These are phyloP conservation scores for Drosophila nigricruria DNA, from an alignment of 2,888 invertebrate genomes.

Conservation along the genomic window DNA sequence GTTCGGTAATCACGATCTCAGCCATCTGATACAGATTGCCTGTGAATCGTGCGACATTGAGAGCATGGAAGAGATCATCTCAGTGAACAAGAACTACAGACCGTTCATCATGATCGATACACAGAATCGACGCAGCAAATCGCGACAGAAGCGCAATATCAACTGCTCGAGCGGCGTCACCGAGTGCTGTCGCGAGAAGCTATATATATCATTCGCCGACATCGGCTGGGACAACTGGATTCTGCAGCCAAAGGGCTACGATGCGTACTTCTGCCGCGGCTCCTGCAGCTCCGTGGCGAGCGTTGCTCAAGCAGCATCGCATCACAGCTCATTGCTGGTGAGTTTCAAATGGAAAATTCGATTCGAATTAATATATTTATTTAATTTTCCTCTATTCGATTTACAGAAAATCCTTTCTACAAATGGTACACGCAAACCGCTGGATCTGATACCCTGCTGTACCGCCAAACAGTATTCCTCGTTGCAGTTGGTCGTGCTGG, in stretches of 20 bases:
- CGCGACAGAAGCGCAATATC: conserved; percentile 87
- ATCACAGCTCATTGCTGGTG: conserved; percentile 92
- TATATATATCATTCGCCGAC: conserved; percentile 93
- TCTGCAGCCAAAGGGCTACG: conserved; percentile 92
- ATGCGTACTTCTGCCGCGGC: conserved; percentile 95
- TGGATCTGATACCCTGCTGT: conserved; percentile 93
- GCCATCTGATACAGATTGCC: conserved; percentile 91
- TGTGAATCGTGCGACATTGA: conserved; percentile 91
- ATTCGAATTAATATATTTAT: neutral
- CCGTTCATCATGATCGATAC: conserved; percentile 93
- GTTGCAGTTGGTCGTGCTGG: conserved; percentile 92
- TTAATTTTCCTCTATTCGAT: neutral
- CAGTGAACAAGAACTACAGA: conserved; percentile 89
- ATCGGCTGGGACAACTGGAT: conserved; percentile 97
- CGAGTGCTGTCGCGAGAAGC: conserved; percentile 93
- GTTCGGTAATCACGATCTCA: conserved; percentile 89
- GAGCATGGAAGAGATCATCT: conserved; percentile 88
- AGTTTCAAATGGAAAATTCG: conserved; percentile 69
- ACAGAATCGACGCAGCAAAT: conserved; percentile 88
- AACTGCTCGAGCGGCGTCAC: conserved; percentile 90
- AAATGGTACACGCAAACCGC: conserved; percentile 84
- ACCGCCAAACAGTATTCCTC: conserved; percentile 93
- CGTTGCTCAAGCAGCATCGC: conserved; percentile 88
- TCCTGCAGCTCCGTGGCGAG: conserved; percentile 91
- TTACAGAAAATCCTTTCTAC: conserved; percentile 90